A percentile compares a stretch with the other conserved stretches of the same genome.
These are phyloP conservation scores for Drosophila leonis DNA, from an alignment of 2,888 invertebrate genomes.

Conservation along the genomic window DNA sequence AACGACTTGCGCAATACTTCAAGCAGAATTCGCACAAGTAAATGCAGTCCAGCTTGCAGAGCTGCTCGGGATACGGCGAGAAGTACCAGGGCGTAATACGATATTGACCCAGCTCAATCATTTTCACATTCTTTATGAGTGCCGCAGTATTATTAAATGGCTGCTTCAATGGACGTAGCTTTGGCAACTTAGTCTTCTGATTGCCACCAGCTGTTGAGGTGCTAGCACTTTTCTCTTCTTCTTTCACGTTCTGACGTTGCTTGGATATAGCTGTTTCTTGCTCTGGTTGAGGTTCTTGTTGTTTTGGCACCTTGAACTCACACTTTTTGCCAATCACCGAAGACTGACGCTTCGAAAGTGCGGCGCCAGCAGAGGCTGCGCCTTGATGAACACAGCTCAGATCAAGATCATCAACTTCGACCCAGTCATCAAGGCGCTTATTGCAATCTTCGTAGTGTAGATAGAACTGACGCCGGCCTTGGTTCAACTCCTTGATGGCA, in stretches of 20 bases:
- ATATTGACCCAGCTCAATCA: constrained; percentile 97
- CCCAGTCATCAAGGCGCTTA: constrained; percentile 99
- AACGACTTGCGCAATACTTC: constrained; percentile 97
- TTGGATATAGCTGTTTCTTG: background rate
- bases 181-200: background rate
- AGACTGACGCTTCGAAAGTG: background rate
- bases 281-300: background rate
- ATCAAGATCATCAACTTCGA: constrained; percentile 96
- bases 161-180: constrained; percentile 9
- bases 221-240: constrained; percentile 57
- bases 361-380: background rate
- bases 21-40: constrained; percentile 99
- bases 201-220: background rate
- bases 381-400: constrained; percentile 91
- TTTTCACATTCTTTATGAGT: constrained; percentile 98
- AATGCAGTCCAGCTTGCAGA: constrained; percentile 94
- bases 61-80: constrained; percentile 98
- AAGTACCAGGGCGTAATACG: constrained; percentile 99
- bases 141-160: constrained; percentile 88
- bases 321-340: background rate
- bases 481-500: constrained; percentile 94
- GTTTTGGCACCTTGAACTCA: background rate
- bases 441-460: constrained; percentile 99
- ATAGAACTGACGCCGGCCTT: constrained; percentile 90
- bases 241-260: constrained; percentile 87